Base-by-base conservation (phyloP, 2,113 vertebrate genomes). In the Cyprinodon variegatus region DNA sequence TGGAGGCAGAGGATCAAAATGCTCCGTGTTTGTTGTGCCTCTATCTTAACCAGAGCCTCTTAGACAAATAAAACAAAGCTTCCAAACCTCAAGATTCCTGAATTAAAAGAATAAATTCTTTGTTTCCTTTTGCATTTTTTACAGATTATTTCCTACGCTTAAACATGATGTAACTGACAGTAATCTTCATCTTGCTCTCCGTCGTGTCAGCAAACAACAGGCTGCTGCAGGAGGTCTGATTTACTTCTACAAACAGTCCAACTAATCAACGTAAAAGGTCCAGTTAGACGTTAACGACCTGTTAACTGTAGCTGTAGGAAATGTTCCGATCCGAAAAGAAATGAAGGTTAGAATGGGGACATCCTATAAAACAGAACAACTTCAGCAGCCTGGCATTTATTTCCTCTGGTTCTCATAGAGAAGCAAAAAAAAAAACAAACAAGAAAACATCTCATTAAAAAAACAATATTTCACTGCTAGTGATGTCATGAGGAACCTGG, bases 231-330 rank as follows among this genome's bases (percentile, higher is more conserved):
- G 15, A 69, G 60, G 68, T 76, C 62, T 76, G 63, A 59, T 65
- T 77, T 64, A 63, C 29, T 77, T 66, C 22, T 66, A 66, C 38
- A 74, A 73, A 66, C 4, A 60, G n/a, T 70, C 36, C n/a, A 79
- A 68, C 60, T 37, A 68, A 83, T 79, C 72, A 79, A 14, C 22
- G 68, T 83, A 72, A 83, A 72, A 83, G 71, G 81, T 46, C 15
- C 50, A 1, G 61, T 48, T 53, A 40, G 76, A 79, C 7, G 13
- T 76, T 76, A 79, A 72, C 60, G 4, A 68, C 4, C 36, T 17
- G 57, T 72, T 71, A 76, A 75, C 62, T 39, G 48, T 9, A 4
- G 65, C 64, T 59, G 43, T 39, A 40, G 75, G 53, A 37, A 29
- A 78, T 46, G 45, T 65, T 61, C 38, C 61, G 69, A 68, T 20